Evolutionary conservation across 2,113 vertebrate species (phyloP).

Genomic region (Elephantulus edwardii): DNA sequence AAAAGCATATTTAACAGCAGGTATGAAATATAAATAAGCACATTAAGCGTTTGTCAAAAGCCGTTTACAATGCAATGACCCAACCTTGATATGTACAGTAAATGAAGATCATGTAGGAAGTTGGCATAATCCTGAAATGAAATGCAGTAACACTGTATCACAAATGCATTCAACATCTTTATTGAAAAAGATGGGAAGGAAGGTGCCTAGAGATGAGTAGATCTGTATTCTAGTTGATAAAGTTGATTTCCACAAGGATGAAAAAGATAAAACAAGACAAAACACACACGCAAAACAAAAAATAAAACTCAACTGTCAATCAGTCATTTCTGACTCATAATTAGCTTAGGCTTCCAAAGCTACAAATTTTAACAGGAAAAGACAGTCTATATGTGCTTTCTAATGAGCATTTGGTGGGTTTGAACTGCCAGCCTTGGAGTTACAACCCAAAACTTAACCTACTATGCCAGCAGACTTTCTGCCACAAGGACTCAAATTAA

Average conservation of each 20-base stretch:
- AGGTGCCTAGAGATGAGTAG: neutral
- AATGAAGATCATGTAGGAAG: conserved; percentile 29
- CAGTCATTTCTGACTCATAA: no score
- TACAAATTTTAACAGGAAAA: no score
- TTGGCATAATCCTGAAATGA: neutral
- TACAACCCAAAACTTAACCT: no score
- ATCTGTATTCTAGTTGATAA: neutral
- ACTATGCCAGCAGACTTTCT: no score
- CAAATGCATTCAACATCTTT: neutral
- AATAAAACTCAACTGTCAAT: no score
- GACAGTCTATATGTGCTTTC: no score
- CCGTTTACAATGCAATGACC: neutral
- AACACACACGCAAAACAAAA: no score
- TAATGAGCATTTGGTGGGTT: no score
- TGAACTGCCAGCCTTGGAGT: no score
- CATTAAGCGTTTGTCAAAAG: neutral
- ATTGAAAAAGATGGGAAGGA: neutral
- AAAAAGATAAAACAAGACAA: no score
- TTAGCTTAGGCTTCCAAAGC: no score
- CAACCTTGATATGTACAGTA: neutral
- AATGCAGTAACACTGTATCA: neutral
- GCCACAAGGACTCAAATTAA: neutral
- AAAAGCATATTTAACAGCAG: neutral
- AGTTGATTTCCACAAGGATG: neutral
- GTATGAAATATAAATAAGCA: neutral